Base-by-base conservation (phyloP, 2,113 vertebrate genomes). In the Grammomys dolichurus region DNA sequence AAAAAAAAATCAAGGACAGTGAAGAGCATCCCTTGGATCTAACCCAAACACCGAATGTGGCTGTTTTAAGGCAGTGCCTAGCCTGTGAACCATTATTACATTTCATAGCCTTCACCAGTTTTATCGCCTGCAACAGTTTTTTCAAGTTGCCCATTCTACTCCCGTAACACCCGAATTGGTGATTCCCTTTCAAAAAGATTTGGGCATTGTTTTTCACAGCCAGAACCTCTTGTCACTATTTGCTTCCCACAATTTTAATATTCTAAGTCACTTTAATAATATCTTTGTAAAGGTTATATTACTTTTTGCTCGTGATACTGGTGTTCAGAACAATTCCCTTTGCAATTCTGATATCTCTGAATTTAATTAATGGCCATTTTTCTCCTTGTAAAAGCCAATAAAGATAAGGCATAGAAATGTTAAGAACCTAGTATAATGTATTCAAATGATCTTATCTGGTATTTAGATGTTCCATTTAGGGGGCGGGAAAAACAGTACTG, bases 291-390 rank as follows among this genome's bases (percentile, higher is more conserved):
- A 97, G 95, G 93, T 97, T 95, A 78, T 91, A 87, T 87, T 92
- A 93, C 92, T 94, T 91, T 92, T 96, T 96, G 48, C 92, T 95
- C 95, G 76, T 96, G 89, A 94, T 94, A 76, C 72, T 12, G 17
- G 19, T 89, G 24, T 89, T 95, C 43, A 84, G 65, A 95, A 97
- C 86, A 93, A 97, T 87, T 95, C 95, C 93, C 95, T 95, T 72
- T 95, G 92, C 81, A 85, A 91, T 76, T 93, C 82, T 95, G 89
- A 33, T 91, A 92, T 87, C 95, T 93, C 60, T 87, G 48, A 96
- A 95, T 96, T 96, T 97, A 97, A 97, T 98, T 97, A 96, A 95
- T 95, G 90, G 90, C 85, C 56, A 78, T 95, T 90, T 92, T 54
- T 24, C 81, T 43, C 60, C 56, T 96, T 93, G 31, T 89, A 95